Conservation (phyloP, 30 jellyfish, hydroid and myxozoan species). For the Clytia hemisphaerica region DNA sequence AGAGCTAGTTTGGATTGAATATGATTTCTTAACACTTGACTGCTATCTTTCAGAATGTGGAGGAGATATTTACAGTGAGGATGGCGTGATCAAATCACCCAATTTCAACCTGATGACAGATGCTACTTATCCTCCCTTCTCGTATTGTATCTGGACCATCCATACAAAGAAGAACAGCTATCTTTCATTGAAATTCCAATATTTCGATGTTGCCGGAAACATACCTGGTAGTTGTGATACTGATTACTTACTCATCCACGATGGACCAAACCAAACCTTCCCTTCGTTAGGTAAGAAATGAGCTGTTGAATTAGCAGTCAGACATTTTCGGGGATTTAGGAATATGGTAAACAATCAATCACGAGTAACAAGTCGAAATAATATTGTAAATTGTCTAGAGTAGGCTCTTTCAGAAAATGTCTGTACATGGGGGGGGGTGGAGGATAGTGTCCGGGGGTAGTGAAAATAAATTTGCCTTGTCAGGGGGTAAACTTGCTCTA, state of each 20-base stretch:
- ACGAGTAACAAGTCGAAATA: no score
- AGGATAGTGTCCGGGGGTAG: no score
- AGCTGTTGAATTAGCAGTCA: no score
- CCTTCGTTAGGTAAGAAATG: slow-evolving; percentile 62
- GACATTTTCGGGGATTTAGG: no score
- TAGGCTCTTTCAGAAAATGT: no score
- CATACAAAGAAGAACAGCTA: slow-evolving; percentile 47
- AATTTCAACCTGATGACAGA: slow-evolving; percentile 47
- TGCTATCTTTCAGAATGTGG: slow-evolving; percentile 67
- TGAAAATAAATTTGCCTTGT: no score
- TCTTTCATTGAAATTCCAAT: slow-evolving; percentile 40
- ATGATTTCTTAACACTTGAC: no score
- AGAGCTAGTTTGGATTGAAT: no score
- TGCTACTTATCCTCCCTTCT: slow-evolving; percentile 74
- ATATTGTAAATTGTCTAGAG: no score
- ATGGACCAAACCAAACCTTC: slow-evolving; percentile 49
- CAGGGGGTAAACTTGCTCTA: no score
- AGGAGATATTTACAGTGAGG: slow-evolving; percentile 49
- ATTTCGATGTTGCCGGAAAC: slow-evolving; percentile 61
- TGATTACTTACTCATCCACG: slow-evolving; percentile 66
- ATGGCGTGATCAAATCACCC: slow-evolving; percentile 82
- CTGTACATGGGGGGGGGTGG: no score
- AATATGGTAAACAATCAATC: no score
- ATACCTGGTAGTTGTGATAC: slow-evolving; percentile 52
- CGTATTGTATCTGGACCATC: slow-evolving; percentile 80